These are phyloP conservation scores for Drosophila sechellia DNA, from an alignment of 1,140 invertebrate genomes.

Conservation along the genomic window DNA sequence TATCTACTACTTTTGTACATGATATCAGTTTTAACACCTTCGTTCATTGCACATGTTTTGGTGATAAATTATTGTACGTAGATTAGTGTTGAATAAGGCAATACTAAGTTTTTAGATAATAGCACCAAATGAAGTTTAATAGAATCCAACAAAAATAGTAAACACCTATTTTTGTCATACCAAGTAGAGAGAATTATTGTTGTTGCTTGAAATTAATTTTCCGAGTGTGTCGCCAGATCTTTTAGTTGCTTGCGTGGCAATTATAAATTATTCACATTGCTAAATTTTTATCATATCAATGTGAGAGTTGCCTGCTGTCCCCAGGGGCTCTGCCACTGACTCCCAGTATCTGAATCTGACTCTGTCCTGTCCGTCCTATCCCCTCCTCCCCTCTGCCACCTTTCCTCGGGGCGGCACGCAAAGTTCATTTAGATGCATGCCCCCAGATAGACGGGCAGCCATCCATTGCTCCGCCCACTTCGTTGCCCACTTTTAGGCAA, in stretches of 20 bases:
- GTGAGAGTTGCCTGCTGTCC: slow-evolving; percentile 36
- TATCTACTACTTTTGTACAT: too few relatives aligned
- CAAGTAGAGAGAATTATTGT: too few relatives aligned
- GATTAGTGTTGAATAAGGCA: too few relatives aligned
- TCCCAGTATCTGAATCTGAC: slow-evolving; percentile 12
- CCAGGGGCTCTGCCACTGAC: slow-evolving; percentile 20
- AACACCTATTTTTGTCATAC: too few relatives aligned
- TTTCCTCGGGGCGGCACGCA: slow-evolving; percentile 50
- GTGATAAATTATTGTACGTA: too few relatives aligned
- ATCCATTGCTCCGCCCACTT: slow-evolving; percentile 33
- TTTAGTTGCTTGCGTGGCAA: slow-evolving; percentile 61
- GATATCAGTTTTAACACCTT: neutral
- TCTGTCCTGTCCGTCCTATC: neutral
- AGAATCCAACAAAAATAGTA: too few relatives aligned
- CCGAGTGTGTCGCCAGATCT: slow-evolving; percentile 16
- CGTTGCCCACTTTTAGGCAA: slow-evolving; percentile 77
- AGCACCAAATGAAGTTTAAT: too few relatives aligned
- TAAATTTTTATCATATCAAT: slow-evolving; percentile 61
- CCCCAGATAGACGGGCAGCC: slow-evolving; percentile 55
- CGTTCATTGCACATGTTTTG: too few relatives aligned
- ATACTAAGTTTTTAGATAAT: too few relatives aligned
- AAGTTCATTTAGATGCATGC: slow-evolving; percentile 81
- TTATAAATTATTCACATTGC: slow-evolving; percentile 75
- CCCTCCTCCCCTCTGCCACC: neutral
- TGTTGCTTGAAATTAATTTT: neutral